A percentile compares a stretch with the other conserved stretches of the same genome.
phyloP scores from a whole-genome alignment of 2,113 vertebrate genomes.

The Columba livia region DNA sequence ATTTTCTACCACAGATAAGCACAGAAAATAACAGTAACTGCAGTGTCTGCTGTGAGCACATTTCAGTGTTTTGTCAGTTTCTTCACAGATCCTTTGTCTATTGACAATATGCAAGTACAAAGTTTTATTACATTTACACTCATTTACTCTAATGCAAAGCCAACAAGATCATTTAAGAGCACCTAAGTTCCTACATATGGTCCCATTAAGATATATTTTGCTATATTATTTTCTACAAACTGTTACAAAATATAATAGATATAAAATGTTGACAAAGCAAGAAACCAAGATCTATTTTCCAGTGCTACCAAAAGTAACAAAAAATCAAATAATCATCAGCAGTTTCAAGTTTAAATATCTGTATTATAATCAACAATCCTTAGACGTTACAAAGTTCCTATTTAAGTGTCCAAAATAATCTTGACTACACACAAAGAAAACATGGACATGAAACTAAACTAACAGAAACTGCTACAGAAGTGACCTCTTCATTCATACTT shows the following conservation, averaged over 20 bases:
- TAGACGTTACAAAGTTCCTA: conserved; percentile 9
- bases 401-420: background rate
- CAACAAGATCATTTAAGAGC: background rate
- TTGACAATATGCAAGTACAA: background rate
- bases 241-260: background rate
- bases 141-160: background rate
- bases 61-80: conserved; percentile 31
- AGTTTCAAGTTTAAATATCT: background rate
- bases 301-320: background rate
- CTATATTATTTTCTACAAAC: background rate
- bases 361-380: background rate
- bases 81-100: conserved; percentile 28
- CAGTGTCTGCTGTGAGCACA: conserved; percentile 2
- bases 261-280: background rate
- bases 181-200: background rate
- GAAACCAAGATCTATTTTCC: background rate
- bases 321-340: background rate
- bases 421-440: background rate
- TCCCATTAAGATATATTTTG: background rate
- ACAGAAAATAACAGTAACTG: conserved; percentile 19
- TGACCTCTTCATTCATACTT: background rate
- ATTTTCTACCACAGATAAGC: background rate
- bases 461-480: background rate
- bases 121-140: background rate
- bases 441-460: background rate